Conservation (phyloP, 2,888 invertebrate species). For the Oxyteleia sp. region DNA sequence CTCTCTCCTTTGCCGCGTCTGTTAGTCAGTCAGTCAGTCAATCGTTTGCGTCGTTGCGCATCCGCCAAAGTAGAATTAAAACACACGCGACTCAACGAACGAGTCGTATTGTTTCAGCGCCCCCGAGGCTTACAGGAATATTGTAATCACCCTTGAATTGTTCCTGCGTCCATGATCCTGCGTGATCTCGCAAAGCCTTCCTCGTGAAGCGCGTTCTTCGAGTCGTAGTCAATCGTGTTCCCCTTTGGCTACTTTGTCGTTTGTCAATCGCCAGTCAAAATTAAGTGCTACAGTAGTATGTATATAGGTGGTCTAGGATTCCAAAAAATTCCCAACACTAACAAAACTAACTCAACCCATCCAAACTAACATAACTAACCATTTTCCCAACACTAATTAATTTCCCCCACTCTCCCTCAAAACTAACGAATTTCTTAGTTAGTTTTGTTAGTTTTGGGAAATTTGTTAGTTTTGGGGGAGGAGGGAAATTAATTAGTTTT, state of each 20-base stretch:
- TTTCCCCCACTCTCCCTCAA: no score
- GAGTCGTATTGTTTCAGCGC: slow-evolving; percentile 78
- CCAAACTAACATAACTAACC: no score
- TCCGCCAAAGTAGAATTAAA: slow-evolving; percentile 82
- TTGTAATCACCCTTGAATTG: slow-evolving; percentile 80
- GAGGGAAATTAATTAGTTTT: no score
- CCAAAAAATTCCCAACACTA: no score
- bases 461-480: no score
- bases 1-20: slow-evolving; percentile 6
- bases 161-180: slow-evolving; percentile 76
- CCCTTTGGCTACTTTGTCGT: slow-evolving; percentile 76
- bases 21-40: slow-evolving; percentile 82
- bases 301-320: no score
- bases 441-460: no score
- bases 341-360: no score
- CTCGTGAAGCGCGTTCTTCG: slow-evolving; percentile 42
- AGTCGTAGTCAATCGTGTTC: slow-evolving; percentile 35
- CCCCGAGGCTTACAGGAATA: slow-evolving; percentile 63
- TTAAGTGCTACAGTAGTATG: no score
- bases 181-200: slow-evolving; percentile 67
- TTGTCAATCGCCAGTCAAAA: slow-evolving; percentile 66
- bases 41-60: slow-evolving; percentile 77
- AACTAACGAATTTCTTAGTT: no score
- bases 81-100: slow-evolving; percentile 79
- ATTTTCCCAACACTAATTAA: no score